A percentile compares a stretch with the other conserved stretches of the same genome.
Evolutionary conservation across 2,113 vertebrate genomes (phyloP).

Genomic region (Eleginops maclovinus): DNA sequence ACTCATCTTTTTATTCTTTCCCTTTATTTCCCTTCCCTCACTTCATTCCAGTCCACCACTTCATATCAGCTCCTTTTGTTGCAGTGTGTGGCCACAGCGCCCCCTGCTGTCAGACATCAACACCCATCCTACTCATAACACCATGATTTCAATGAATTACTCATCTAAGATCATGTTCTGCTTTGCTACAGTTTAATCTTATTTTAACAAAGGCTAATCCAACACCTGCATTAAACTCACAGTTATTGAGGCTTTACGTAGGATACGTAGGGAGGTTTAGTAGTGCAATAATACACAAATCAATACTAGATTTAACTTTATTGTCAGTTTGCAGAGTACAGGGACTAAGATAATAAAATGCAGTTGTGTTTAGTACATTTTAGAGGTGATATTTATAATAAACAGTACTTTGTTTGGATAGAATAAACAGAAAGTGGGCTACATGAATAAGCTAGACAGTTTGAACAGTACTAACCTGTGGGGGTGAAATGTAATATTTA

Average conservation of each 20-base stretch:
- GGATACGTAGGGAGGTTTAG: background rate
- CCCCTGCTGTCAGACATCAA: slow-evolving; percentile 60
- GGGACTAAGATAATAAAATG: background rate
- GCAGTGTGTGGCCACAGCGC: slow-evolving; percentile 56
- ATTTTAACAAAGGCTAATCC: slow-evolving; percentile 12
- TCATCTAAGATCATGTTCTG: slow-evolving; percentile 42
- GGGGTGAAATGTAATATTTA: slow-evolving; percentile 53
- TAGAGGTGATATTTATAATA: background rate
- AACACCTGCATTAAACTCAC: slow-evolving; percentile 20
- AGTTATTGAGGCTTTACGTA: background rate
- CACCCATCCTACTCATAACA: slow-evolving; percentile 23
- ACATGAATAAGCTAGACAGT: background rate
- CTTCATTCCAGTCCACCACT: slow-evolving; percentile 50
- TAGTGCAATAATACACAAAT: background rate
- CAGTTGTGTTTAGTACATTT: background rate
- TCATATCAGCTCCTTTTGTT: slow-evolving; percentile 26
- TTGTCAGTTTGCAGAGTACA: background rate
- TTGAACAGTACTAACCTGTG: background rate
- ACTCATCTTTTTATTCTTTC: slow-evolving; percentile 22
- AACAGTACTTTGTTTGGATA: background rate
- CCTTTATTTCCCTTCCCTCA: slow-evolving; percentile 38
- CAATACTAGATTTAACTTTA: background rate
- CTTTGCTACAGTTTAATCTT: slow-evolving; percentile 33
- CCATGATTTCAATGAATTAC: slow-evolving; percentile 34
- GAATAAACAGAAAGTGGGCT: background rate